Base-by-base conservation (phyloP, 2,888 invertebrate species). In the Ecliptopera silaceata region DNA sequence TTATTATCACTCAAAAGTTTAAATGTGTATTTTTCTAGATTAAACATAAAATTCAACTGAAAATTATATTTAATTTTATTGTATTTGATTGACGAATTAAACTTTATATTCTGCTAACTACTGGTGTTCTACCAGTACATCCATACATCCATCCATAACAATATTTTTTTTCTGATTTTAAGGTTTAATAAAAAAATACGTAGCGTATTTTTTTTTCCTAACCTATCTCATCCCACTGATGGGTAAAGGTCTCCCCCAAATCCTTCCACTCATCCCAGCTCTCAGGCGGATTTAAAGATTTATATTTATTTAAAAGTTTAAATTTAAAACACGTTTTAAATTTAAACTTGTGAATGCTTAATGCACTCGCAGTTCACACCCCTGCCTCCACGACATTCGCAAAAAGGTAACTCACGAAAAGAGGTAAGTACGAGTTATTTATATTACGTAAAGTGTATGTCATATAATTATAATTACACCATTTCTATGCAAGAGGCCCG, bases 401-500 rank as follows among this genome's bases (percentile, higher is more conserved):
- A 53, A 56, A 36, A 50, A 50, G 36, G 51, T 46, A 39, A 42
- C 26, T 34, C 34, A 42, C 52, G 39, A 59, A 54, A 51, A 59
- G 31, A 53, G 6, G 15, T 17, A 56, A 53, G 55, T 55, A 59
- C 49, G 49, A 56, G 43, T 38, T 54, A 56, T 64, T 66, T 65
- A 60, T 59, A 63, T 62, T 48, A 62, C 56, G 48, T 53, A 49
- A 53, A 65, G 20, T 31, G 66, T 62, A 68, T 69, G 69, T 64
- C 69, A 65, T 41, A 20, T 26, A 44, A 54, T 58, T 49, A 50
- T 38, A 59, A 67, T 78, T 74, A 73, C 69, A 69, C 64, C 71
- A 77, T 74, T 60, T 66, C 66, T 68, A 72, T 70, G 64, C 60
- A 74, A 77, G 79, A 79, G 74, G 69, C 70, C 71, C 71, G 74